Evolutionary conservation across 2,113 vertebrate species (phyloP), one percentile per base, ranked within the genome.

Genomic region (Ameiurus melas): DNA sequence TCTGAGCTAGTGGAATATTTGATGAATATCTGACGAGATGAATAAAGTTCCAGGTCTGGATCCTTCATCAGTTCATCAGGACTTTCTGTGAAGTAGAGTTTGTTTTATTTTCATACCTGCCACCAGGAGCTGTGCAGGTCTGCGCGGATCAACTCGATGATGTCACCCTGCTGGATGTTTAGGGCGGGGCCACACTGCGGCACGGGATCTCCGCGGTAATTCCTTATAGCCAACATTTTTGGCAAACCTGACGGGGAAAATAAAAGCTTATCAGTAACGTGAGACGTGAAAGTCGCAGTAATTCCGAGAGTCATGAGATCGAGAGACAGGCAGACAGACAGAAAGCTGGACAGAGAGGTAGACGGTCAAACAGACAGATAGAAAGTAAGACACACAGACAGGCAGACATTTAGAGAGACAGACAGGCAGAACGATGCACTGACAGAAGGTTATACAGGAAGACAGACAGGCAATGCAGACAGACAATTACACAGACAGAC

Each of bases 111-210:
- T 86, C 86, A 87, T 95, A 99, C 98, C 98, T 99, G 97, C 98
- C 98, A 99, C 95, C 99, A 99, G 27, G 95, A 92, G 92, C 96
- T 97, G 90, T 97, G 97, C 5, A 97, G 94, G 90, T 99, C 97
- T 9, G 97, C 98, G 83, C 94, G 94, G 68, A 99, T 94, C 22
- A 99, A 94, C 62, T 99, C 97, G 22, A 99, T 94, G 6, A 97
- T 97, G 86, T 99, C 97, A 1, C 97, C 98, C 2, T 94, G 90
- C 92, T 97, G 96, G 92, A 99, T 96, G 87, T 94, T 95, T 83
- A 99, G 88, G 0, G 98, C 92, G 0, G 97, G 97, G 4, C 98
- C 97, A 22, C 96, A 95, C 0, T 92, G 79, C 0, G 98, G 98
- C 60, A 95, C 94, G 0, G 98, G 98, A 1, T 92, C 88, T 0